phyloP scores from a whole-genome alignment of 2,888 invertebrate genomes.

The Frankliniella fusca region DNA sequence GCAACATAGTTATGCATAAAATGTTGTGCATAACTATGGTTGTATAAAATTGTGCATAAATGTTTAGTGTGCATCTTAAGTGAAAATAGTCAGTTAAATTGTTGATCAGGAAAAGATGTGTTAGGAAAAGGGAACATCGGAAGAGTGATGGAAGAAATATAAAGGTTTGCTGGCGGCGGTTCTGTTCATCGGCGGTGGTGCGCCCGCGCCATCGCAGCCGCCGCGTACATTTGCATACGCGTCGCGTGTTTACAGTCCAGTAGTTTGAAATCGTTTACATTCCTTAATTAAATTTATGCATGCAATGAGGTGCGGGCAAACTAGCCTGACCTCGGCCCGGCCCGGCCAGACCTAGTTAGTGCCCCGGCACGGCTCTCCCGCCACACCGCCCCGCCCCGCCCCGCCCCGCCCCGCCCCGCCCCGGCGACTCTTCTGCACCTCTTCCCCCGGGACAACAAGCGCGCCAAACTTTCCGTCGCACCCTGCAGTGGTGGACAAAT shows the following conservation, averaged over 20 bases:
- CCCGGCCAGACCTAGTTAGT: background rate
- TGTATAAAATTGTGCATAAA: too few species aligned
- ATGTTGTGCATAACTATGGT: too few species aligned
- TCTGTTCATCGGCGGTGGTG: background rate
- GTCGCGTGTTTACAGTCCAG: background rate
- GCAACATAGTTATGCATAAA: too few species aligned
- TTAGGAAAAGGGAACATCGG: too few species aligned
- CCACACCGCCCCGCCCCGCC: background rate
- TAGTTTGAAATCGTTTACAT: conserved; percentile 8
- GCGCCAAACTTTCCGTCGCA: too few species aligned
- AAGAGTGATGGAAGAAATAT: too few species aligned
- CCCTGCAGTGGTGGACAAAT: too few species aligned
- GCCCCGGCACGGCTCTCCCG: background rate
- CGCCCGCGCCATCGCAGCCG: background rate
- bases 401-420: background rate
- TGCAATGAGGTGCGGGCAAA: background rate
- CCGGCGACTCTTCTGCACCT: background rate
- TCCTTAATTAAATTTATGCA: conserved; percentile 15
- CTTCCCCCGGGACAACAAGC: too few species aligned
- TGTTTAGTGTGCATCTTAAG: too few species aligned
- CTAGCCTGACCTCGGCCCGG: background rate
- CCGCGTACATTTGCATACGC: background rate
- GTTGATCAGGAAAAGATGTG: too few species aligned
- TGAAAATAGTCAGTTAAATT: too few species aligned
- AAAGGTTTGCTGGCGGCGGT: too few species aligned